Base-by-base conservation (phyloP, 2,797 vertebrate species). In the Rhadinocentrus ornatus region DNA sequence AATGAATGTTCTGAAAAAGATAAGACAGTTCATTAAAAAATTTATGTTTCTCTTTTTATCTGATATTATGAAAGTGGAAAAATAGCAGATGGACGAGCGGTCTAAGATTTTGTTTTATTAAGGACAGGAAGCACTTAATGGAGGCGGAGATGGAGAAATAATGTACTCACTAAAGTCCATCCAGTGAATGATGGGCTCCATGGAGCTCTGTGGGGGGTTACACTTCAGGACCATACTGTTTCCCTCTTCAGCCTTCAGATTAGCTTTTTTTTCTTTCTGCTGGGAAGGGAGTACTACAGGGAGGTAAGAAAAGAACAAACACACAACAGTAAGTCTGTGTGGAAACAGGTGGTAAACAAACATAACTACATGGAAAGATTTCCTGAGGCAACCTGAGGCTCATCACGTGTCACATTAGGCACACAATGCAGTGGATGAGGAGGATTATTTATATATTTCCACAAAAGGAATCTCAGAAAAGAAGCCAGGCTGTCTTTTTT, bases 171-270 rank as follows among this genome's bases (percentile, higher is more conserved):
- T 88, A 69, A 58, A 74, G 86, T 94, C 93, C 95, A 95, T 95
- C 95, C 95, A 95, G 89, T 95, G 94, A 59, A 95, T 95, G 76
- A 90, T 87, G 11, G 95, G 94, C 74, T 93, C 84, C 83, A 92
- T 90, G 7, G 91, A 91, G 82, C 93, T 95, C 83, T 88, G 76
- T 0, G 95, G 93, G 70, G 93, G 91, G 78, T 94, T 93, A 62
- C 95, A 95, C 63, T 87, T 88, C 65, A 95, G 87, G 18, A 91
- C 55, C 20, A 86, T 68, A 41, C 91, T 92, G 56, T 50, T 89
- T 67, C 94, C 94, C 62, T 93, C 91, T 5, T 91, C 92, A 29
- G 86, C 67, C 58, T 64, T 93, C 68, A 78, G 52, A 26, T 3
- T 41, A 10, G 88, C 75, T 68, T 82, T 91, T 68, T 90, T 93